Base-by-base conservation (phyloP, 2,797 vertebrate species). In the Meda fulgida region DNA sequence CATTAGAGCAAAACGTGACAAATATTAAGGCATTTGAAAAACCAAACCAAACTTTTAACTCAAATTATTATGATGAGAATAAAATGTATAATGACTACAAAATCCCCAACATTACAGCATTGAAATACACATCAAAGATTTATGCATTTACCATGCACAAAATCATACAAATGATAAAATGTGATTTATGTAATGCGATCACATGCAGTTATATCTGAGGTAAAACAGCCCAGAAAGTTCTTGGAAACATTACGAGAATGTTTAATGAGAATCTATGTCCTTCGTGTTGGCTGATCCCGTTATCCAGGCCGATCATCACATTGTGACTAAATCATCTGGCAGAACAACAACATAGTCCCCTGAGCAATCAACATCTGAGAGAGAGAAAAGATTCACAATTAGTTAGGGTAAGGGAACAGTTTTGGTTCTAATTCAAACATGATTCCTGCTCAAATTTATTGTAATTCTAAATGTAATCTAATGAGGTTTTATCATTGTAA, bases 291-390 rank as follows among this genome's bases (percentile, higher is more conserved):
- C 34, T 58, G 16, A 71, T 81, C 66, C 51, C 13, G 3, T 38
- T 19, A 48, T 48, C 60, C 48, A 29, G 9, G 40, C 13, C 16
- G 14, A 46, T 13, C 0, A 7, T 34, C 67, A 63, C 16, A 18
- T 31, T 70, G 9, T 46, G 16, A 16, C 0, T 21, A 78, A 72
- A 55, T 89, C 55, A 88, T 1, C 66, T 2, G 90, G 89, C 46
- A 91, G 73, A 43, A 91, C 87, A 5, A 71, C 84, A 26, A 91
- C 90, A 43, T 90, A 90, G 0, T 91, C 90, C 26, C 40, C 67
- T 3, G 83, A 76, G 38, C 69, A 43, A 0, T 79, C 77, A 21
- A 89, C 82, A 66, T 88, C 89, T 91, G 3, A 40, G 11, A 78
- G n/a, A 79, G 48, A 84, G 21, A 69, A 21, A 55, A 31, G 43